phyloP scores from a whole-genome alignment of 2,888 invertebrate species.

The Sarcophaga variegata region DNA sequence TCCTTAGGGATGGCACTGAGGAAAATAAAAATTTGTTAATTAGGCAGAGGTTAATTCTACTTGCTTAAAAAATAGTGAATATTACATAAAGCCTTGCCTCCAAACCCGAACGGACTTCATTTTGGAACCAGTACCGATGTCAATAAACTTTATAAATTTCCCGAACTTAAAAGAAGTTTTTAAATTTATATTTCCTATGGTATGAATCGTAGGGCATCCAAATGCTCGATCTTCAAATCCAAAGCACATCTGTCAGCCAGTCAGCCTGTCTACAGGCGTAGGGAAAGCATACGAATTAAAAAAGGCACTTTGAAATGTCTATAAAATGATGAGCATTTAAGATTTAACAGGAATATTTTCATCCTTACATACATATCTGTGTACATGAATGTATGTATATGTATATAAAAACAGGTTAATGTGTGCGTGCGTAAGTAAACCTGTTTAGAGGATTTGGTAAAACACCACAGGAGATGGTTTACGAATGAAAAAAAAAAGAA shows the following conservation, averaged over 20 bases:
- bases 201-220: neutral
- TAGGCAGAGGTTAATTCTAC: too few species aligned
- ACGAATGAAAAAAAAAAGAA: constrained; percentile 34
- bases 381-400: neutral
- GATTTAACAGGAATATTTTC: constrained; percentile 56
- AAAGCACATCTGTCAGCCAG: neutral
- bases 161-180: neutral
- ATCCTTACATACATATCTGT: neutral
- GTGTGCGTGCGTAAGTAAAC: constrained; percentile 58
- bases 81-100: too few species aligned
- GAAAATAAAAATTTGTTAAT: too few species aligned
- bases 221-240: neutral
- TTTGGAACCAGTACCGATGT: too few species aligned
- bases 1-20: too few species aligned
- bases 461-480: constrained; percentile 72
- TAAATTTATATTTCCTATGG: neutral
- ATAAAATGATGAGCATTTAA: constrained; percentile 65
- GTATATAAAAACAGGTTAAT: neutral
- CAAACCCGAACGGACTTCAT: too few species aligned
- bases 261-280: neutral
- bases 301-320: constrained; percentile 51
- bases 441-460: constrained; percentile 66
- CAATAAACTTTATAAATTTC: too few species aligned
- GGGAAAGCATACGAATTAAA: constrained; percentile 33
- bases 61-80: too few species aligned